Base-by-base conservation (phyloP, 2,888 invertebrate genomes). In the Apoderus coryli region DNA sequence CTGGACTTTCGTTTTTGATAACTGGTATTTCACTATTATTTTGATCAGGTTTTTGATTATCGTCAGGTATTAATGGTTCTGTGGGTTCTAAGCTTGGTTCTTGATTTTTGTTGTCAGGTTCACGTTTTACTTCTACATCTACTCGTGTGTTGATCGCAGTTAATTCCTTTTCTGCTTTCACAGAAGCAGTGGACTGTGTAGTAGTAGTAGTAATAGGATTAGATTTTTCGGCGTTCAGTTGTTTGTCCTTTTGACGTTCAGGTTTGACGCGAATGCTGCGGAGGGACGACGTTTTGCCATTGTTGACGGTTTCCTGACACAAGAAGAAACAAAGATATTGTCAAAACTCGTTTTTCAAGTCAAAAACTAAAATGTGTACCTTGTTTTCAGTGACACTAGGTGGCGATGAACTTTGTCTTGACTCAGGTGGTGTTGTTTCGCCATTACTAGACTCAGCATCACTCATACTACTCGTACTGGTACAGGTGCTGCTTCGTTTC, bases 251-350 rank as follows among this genome's bases (percentile, higher is more conserved):
- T 31, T 54, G 52, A 10, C 66, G 54, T 39, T 68, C 68, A 0
- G 74, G 67, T 50, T 77, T 77, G 2, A 76, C 75, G 5, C 77
- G 57, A 15, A 77, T 72, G 22, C 72, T 73, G 22, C 77, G 65
- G 27, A 69, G 45, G 3, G 67, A 65, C 9, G 67, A 65, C 46
- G 60, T 57, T 43, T 65, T 66, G 12, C 54, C 51, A 42, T 41
- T 39, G 0, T 36, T 25, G 31, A 34, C 63, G 58, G 10, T 50
- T 56, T 42, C 38, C 40, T 40, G 32, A 11, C 36, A 38, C 26
- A 24, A 29, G 25, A 14, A 30, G 6, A n/a, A n/a, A n/a, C n/a
- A n/a, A n/a, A n/a, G n/a, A n/a, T n/a, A n/a, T n/a, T n/a, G n/a
- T n/a, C n/a, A n/a, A n/a, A n/a, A n/a, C n/a, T n/a, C n/a, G n/a